Evolutionary conservation across 2,888 invertebrate species (phyloP), one percentile per base, ranked within the genome.

Genomic region (Andrena praecox): DNA sequence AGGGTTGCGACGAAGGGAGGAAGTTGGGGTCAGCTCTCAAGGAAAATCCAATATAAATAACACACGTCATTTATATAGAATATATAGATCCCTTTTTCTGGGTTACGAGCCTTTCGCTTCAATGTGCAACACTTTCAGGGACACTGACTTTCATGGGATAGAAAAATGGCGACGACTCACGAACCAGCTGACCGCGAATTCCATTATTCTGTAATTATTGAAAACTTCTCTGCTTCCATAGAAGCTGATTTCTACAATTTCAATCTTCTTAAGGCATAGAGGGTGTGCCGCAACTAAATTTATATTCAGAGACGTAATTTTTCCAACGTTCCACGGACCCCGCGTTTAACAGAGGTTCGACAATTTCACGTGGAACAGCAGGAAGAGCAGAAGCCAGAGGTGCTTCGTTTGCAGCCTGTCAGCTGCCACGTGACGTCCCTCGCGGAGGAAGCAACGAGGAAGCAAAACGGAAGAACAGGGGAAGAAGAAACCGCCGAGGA

Each of bases 41-140:
- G 84, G 81, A 75, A 81, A 77, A 69, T 24, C 50, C 71, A 71
- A 80, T 80, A 83, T 83, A 80, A 84, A 80, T 74, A 80, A 83
- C 77, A 48, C n/a, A 31, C 33, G 56, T 31, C 31, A 64, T 66
- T 69, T 62, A 74, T 71, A 75, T 66, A 64, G 20, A 56, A 20
- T 68, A 68, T 20, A 27, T 42, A n/a, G 54, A 63, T 75, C 69
- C 80, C 42, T 52, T 52, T 69, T 64, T 67, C 73, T 63, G 80
- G 48, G 73, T 27, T 67, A 33, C 50, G 52, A 66, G 48, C 29
- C 29, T 35, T 54, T 50, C 60, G 62, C 50, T 70, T 52, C 35
- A 52, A 63, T 29, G 42, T 24, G n/a, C 60, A 29, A 81, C 42
- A 69, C 35, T 24, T 42, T 50, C 69, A 70, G 69, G 81, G 81